Percentiles rank a stretch among this genome's conserved stretches.
Conservation (phyloP, 1,140 invertebrate species). For the Aporrectodea caliginosa region DNA sequence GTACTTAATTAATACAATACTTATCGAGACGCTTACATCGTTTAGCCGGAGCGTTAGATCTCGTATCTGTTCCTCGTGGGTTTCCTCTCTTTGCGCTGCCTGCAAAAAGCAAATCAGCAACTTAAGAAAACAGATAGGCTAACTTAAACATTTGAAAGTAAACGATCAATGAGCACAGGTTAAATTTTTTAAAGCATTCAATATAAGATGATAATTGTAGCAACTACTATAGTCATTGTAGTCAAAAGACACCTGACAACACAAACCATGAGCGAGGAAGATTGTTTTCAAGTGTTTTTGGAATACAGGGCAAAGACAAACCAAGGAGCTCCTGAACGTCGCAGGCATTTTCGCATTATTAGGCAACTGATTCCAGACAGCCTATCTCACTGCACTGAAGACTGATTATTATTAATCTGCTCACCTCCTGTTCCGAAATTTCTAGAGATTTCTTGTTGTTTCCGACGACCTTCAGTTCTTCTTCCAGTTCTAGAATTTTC, state of each 20-base stretch:
- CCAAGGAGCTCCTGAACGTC: too few species aligned
- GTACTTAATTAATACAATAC: too few species aligned
- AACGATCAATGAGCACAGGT: too few species aligned
- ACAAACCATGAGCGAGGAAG: too few species aligned
- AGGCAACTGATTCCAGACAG: background rate
- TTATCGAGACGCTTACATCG: constrained; percentile 51
- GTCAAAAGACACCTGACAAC: too few species aligned
- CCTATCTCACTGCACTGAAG: too few species aligned
- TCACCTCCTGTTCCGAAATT: constrained; percentile 99
- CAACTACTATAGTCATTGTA: too few species aligned
- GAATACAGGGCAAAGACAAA: too few species aligned
- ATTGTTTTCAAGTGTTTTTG: too few species aligned
- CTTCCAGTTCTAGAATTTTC: constrained; percentile 99
- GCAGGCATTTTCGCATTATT: too few species aligned
- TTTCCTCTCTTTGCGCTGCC: constrained; percentile 99
- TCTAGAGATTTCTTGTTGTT: constrained; percentile 99
- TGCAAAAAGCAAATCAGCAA: constrained; percentile 52
- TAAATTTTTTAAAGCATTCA: background rate
- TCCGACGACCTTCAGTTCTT: constrained; percentile 97
- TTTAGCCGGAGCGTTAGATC: constrained; percentile 91
- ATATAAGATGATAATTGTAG: background rate
- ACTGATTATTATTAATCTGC: constrained; percentile 27
- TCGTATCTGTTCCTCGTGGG: constrained; percentile 99
- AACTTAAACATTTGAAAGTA: too few species aligned
- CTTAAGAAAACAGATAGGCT: too few species aligned